Conservation (phyloP, 2,888 invertebrate species). For the Zygogramma bicolorata region DNA sequence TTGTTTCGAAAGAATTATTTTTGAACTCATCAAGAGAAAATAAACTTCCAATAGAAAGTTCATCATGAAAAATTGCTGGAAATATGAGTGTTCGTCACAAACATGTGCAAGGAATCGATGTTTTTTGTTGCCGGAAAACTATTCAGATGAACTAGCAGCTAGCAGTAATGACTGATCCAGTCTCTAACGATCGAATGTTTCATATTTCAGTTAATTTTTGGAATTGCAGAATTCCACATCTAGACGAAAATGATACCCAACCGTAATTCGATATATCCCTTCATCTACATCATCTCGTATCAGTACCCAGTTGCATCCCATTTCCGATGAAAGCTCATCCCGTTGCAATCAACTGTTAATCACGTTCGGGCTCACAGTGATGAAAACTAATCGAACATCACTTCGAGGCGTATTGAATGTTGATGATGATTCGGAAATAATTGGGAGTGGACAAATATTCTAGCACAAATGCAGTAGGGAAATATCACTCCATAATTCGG, state of each 20-base stretch:
- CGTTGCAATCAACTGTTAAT: slow-evolving; percentile 22
- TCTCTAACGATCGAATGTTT: no score
- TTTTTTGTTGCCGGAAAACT: no score
- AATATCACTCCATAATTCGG: no score
- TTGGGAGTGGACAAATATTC: not conserved
- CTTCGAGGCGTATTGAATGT: not conserved
- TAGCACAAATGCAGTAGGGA: not conserved
- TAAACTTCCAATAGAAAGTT: no score
- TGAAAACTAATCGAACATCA: slow-evolving; percentile 6
- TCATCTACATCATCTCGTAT: slow-evolving; percentile 1
- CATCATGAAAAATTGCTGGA: no score
- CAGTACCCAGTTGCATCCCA: slow-evolving; percentile 18
- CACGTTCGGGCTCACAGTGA: not conserved
- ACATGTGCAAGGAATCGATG: no score
- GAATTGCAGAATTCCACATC: not conserved
- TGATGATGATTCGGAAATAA: not conserved
- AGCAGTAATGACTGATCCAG: no score
- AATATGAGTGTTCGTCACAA: no score
- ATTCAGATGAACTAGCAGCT: no score
- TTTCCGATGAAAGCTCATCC: slow-evolving; percentile 13
- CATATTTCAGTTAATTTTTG: no score
- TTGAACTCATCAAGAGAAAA: no score
- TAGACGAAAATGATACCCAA: not conserved
- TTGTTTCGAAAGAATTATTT: no score
- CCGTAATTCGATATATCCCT: not conserved